Conservation (phyloP, 2,888 invertebrate genomes). For the Harpagoxenus sublaevis region DNA sequence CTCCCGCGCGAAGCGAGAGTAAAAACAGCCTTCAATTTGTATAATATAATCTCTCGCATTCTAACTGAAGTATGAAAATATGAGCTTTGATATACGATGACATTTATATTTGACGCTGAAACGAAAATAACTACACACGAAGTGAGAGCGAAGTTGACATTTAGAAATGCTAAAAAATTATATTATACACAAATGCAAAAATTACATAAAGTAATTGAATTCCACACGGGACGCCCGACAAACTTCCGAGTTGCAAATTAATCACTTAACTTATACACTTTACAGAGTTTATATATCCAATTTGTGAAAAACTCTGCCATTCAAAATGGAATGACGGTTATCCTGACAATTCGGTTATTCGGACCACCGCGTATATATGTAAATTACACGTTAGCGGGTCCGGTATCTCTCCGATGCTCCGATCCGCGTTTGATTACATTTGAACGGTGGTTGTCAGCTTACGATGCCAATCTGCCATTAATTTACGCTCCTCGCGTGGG, state of each 20-base stretch:
- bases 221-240: neutral
- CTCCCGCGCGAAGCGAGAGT: neutral
- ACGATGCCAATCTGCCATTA: slow-evolving; percentile 38
- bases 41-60: neutral
- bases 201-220: neutral
- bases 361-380: neutral
- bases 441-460: slow-evolving; percentile 40
- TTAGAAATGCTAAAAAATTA: neutral
- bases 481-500: slow-evolving; percentile 28
- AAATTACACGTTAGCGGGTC: neutral
- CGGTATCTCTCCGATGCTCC: neutral
- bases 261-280: neutral
- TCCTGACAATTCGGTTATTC: neutral
- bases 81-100: neutral
- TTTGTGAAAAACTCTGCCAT: neutral
- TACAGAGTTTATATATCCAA: neutral
- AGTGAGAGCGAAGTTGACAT: neutral
- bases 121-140: neutral
- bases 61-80: slow-evolving; percentile 12
- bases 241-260: neutral
- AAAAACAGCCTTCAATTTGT: neutral
- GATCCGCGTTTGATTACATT: slow-evolving; percentile 34
- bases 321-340: neutral
- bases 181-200: neutral
- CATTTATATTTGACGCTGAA: neutral